Base-by-base conservation (phyloP, 2,888 invertebrate genomes). In the Ferdinandea cuprea region DNA sequence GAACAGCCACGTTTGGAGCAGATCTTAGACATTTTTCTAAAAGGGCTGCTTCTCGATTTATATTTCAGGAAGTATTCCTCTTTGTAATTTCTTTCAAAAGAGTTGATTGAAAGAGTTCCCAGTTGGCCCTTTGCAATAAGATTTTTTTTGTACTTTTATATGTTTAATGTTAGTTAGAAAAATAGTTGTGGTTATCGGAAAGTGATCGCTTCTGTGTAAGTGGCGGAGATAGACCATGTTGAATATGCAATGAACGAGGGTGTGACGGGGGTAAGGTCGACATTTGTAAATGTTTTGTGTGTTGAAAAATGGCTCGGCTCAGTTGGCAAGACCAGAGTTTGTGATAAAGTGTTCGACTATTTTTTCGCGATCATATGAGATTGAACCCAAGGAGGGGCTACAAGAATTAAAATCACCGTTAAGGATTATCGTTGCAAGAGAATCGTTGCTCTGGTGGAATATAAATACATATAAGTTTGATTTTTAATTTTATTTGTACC, bases 271-370 rank as follows among this genome's bases (percentile, higher is more conserved):
- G 28, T 28, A 6, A 28, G 28, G 28, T 28, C 28, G 4, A 28
- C 7, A 7, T 28, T 4, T 4, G 28, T 28, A 28, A 28, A 28
- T 0, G 28, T 28, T 28, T 28, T 28, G 28, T 28, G 28, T 28
- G 28, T 28, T 6, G 28, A 28, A 7, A 28, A 28, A 7, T 28
- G 28, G 28, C 6, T 28, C 4, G 28, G 28, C 6, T 28, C 28
- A 28, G 4, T 28, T 46, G 21, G 52, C 17, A 4, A 85, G 61
- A 9, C 66, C 59, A 3, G 44, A n/a, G 7, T 56, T 65, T 6
- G 72, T 8, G 9, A 77, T 72, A 1, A 77, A 37, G n/a, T 68
- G 54, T 50, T 77, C 83, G 8, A 83, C 42, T 25, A 59, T 7
- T 9, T 58, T 59, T 6, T 68, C 83, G 7, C 72, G 46, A 9